Conservation (phyloP, 2,888 invertebrate species). For the Epistrophella euchroma region DNA sequence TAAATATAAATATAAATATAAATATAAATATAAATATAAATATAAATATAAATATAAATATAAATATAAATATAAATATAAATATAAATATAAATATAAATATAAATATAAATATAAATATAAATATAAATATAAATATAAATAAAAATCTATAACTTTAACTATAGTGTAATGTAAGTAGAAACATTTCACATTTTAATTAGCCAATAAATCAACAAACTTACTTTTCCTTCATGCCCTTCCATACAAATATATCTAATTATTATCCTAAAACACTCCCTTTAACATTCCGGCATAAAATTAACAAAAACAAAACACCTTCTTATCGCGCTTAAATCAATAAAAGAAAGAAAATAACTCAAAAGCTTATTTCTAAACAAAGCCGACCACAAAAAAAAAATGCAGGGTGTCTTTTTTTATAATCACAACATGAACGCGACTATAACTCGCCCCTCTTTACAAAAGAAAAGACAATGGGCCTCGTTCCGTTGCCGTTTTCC, state of each 20-base stretch:
- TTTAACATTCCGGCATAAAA: conserved; percentile 22
- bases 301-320: conserved; percentile 39
- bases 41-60: too few relatives aligned
- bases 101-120: too few relatives aligned
- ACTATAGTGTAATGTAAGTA: too few relatives aligned
- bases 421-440: not conserved
- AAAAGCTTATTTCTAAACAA: conserved; percentile 49
- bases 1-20: too few relatives aligned
- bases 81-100: too few relatives aligned
- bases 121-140: too few relatives aligned
- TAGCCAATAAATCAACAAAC: conserved; percentile 7
- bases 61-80: too few relatives aligned
- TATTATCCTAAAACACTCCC: not conserved
- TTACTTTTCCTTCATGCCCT: not conserved
- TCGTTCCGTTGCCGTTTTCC: conserved; percentile 11
- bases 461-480: conserved; percentile 8
- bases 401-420: conserved; percentile 28
- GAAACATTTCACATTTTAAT: not conserved
- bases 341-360: conserved; percentile 43
- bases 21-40: too few relatives aligned
- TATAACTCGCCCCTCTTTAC: conserved; percentile 25
- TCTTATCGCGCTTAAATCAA: conserved; percentile 57
- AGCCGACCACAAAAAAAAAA: conserved; percentile 15
- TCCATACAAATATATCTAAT: not conserved
- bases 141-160: too few relatives aligned